These are phyloP conservation scores for Halyomorpha halys DNA, from an alignment of 1,140 invertebrate genomes.

Conservation along the genomic window DNA sequence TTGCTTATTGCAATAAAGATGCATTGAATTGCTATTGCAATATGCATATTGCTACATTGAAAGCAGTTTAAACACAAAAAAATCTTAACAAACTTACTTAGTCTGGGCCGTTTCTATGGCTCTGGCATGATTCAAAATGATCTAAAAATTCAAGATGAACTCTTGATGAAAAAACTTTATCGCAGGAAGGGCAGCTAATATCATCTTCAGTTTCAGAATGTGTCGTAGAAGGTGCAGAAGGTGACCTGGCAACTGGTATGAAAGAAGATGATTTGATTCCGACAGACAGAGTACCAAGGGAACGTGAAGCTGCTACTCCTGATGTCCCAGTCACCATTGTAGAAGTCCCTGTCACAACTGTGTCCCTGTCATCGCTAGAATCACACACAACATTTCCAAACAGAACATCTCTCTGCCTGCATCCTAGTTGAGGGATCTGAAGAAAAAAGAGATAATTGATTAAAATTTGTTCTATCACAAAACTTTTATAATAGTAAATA, in stretches of 20 bases:
- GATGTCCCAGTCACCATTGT: constrained; percentile 28
- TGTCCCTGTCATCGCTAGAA: background rate
- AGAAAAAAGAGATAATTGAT: background rate
- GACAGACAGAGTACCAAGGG: constrained; percentile 27
- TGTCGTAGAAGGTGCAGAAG: constrained; percentile 22
- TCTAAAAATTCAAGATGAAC: constrained; percentile 33
- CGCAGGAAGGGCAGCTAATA: constrained; percentile 34
- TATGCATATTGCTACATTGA: no score
- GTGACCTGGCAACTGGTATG: constrained; percentile 24
- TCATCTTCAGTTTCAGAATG: constrained; percentile 31
- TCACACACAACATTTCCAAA: constrained; percentile 3
- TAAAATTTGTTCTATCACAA: background rate
- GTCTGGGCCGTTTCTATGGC: constrained; percentile 1
- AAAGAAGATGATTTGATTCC: background rate
- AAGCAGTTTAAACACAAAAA: background rate
- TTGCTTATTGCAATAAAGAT: no score
- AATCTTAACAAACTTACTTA: background rate
- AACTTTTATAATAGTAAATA: background rate
- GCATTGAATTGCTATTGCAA: no score
- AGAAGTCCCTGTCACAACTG: constrained; percentile 18
- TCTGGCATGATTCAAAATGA: constrained; percentile 33
- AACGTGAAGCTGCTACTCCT: constrained; percentile 28
- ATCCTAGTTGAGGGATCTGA: background rate
- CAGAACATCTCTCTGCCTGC: background rate
- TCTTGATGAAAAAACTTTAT: constrained; percentile 33